Conservation (phyloP, 2,797 vertebrate genomes). For the Phylloscopus collybita region DNA sequence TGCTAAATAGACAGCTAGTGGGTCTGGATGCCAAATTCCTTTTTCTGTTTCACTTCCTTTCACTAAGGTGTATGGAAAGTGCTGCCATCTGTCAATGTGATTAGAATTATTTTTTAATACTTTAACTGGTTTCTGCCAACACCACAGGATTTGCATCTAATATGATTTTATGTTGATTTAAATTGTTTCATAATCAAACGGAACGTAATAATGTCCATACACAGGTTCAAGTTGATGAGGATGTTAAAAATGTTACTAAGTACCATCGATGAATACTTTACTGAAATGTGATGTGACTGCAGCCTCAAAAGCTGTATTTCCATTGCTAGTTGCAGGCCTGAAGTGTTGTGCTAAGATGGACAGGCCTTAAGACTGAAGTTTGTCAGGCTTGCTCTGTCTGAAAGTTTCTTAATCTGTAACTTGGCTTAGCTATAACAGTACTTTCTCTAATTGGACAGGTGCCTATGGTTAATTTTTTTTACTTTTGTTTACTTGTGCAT, state of each 20-base stretch:
- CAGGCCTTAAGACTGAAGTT: neutral
- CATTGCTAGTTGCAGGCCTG: neutral
- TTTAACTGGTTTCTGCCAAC: neutral
- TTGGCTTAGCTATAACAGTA: neutral
- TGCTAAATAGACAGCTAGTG: neutral
- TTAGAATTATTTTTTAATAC: slow-evolving; percentile 1
- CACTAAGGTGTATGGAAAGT: neutral
- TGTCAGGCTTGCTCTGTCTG: neutral
- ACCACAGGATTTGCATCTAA: neutral
- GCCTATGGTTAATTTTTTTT: neutral
- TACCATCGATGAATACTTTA: neutral
- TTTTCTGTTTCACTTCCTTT: neutral
- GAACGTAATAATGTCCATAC: neutral
- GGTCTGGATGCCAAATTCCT: neutral
- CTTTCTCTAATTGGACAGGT: neutral
- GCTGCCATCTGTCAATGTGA: neutral
- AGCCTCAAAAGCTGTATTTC: neutral
- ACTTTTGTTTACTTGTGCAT: neutral
- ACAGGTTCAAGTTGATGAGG: neutral
- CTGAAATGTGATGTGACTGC: rapidly evolving
- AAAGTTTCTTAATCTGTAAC: neutral
- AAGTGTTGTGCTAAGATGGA: neutral
- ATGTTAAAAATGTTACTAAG: neutral
- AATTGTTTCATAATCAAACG: neutral
- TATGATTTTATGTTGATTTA: neutral